Percentiles rank a stretch among this genome's conserved stretches.
These are phyloP conservation scores for Pseudochirops corinnae DNA, from an alignment of 2,797 vertebrate genomes.

Conservation along the genomic window DNA sequence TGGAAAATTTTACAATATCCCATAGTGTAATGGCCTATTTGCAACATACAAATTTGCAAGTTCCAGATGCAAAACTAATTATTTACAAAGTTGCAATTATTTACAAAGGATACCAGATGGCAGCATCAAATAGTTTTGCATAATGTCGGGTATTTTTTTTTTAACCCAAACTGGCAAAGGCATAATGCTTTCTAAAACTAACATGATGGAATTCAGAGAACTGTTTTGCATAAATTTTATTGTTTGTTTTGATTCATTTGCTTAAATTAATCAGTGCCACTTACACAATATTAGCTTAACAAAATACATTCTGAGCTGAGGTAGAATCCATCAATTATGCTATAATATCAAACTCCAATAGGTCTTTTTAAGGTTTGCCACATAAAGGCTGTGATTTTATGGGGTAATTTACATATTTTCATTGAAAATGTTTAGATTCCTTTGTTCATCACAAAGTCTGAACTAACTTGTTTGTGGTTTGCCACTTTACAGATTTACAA, in stretches of 20 bases:
- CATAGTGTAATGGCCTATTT: background rate
- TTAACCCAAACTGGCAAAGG: background rate
- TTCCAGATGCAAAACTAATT: constrained; percentile 34
- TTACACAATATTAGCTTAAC: constrained; percentile 65
- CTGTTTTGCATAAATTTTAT: constrained; percentile 66
- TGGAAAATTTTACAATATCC: background rate
- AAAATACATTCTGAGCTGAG: background rate
- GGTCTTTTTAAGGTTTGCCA: background rate
- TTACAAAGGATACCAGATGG: constrained; percentile 69
- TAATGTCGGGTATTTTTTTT: constrained; percentile 4
- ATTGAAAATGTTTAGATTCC: background rate
- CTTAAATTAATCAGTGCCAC: constrained; percentile 61
- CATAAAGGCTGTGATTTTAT: background rate
- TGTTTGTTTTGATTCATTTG: constrained; percentile 67
- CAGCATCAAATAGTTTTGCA: constrained; percentile 70
- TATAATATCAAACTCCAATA: background rate
- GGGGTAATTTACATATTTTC: constrained; percentile 1
- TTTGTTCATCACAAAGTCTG: background rate
- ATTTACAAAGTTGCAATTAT: constrained; percentile 62
- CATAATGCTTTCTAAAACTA: constrained; percentile 16
- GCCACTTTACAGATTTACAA: background rate
- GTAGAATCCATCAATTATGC: background rate
- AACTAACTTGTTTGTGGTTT: background rate
- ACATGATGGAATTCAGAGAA: constrained; percentile 30
- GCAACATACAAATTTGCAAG: constrained; percentile 51